Conservation (phyloP, 2,113 vertebrate genomes). For the Datnioides undecimradiatus region DNA sequence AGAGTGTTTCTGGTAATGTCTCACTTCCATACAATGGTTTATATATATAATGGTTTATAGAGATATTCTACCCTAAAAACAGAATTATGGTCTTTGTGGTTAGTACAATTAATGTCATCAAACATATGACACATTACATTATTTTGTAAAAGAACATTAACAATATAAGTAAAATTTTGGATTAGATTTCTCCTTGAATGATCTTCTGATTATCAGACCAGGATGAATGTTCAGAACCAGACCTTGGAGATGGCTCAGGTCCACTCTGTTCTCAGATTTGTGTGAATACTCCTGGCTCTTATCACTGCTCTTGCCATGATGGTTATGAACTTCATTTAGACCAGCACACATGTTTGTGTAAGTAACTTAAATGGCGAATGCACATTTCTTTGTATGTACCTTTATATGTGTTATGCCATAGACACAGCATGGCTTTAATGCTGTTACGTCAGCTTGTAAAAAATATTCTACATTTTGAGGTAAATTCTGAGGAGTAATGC, state of each 20-base stretch:
- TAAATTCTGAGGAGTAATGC: background rate
- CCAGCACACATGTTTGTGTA: conserved; percentile 84
- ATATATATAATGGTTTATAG: background rate
- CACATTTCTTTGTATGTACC: background rate
- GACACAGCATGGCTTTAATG: no score
- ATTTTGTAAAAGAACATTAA: no score
- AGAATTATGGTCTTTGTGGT: no score
- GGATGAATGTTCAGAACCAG: conserved; percentile 56
- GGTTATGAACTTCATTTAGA: conserved; percentile 88
- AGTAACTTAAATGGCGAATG: conserved; percentile 27
- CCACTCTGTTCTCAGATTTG: conserved; percentile 88
- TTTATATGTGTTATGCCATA: background rate
- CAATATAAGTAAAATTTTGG: no score
- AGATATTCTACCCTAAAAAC: background rate
- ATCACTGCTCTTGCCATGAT: conserved; percentile 87
- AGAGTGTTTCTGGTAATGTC: background rate
- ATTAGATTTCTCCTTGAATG: background rate
- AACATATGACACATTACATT: no score
- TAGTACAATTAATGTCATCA: no score
- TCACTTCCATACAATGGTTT: background rate
- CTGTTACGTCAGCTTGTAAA: no score
- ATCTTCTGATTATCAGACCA: conserved; percentile 48
- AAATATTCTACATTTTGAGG: no score
- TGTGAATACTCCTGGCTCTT: conserved; percentile 89
- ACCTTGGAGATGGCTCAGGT: conserved; percentile 36